phyloP scores from a whole-genome alignment of 2,797 vertebrate genomes.

The Anguilla marmorata region DNA sequence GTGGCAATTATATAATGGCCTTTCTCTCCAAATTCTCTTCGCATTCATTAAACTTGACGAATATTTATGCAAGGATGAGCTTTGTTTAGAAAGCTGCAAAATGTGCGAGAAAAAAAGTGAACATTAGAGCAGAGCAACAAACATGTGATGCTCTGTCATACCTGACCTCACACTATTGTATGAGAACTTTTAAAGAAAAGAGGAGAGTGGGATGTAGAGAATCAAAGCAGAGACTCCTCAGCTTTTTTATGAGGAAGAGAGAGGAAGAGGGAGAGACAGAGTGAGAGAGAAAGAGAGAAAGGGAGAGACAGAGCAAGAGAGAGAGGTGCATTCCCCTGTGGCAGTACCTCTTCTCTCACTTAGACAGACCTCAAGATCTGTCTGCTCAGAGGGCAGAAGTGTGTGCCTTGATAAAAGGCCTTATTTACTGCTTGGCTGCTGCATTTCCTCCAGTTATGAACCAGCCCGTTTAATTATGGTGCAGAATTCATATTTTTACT shows the following conservation, averaged over 20 bases:
- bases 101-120: conserved; percentile 4
- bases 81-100: conserved; percentile 26
- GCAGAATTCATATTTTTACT: conserved; percentile 21
- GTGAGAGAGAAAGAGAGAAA: neutral
- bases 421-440: conserved; percentile 13
- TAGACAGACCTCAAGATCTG: neutral
- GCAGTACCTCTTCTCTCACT: neutral
- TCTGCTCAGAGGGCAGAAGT: neutral
- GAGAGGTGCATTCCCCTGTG: neutral
- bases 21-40: conserved; percentile 8
- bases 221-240: neutral
- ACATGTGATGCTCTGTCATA: neutral
- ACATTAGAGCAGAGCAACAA: neutral
- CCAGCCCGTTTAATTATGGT: conserved; percentile 22
- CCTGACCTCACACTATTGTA: neutral
- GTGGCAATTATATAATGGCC: conserved; percentile 16
- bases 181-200: neutral
- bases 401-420: conserved; percentile 29
- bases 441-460: conserved; percentile 5
- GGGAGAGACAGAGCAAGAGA: neutral
- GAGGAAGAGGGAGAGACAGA: neutral
- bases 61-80: conserved; percentile 13
- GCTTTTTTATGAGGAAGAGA: neutral
- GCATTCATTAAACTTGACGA: conserved; percentile 27
- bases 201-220: conserved; percentile 12